Percentiles rank a stretch among this genome's conserved stretches.
phyloP scores from a whole-genome alignment of 1,140 invertebrate species.

The Euura lappo region DNA sequence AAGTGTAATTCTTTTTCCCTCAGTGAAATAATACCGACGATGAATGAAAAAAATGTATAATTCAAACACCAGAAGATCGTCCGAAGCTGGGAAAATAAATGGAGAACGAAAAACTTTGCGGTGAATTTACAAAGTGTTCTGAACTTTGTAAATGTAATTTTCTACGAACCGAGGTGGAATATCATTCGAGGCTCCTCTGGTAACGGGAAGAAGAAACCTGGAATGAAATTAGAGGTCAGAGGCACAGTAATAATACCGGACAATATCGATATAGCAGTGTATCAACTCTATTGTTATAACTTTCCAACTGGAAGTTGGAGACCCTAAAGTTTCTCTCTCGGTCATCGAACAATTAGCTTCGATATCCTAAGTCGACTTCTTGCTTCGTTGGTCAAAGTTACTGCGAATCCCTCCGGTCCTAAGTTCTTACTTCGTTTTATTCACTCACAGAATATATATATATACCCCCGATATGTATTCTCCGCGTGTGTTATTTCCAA shows the following conservation, averaged over 20 bases:
- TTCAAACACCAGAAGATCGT: too few relatives aligned
- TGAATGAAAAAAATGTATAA: too few relatives aligned
- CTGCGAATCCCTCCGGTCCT: neutral
- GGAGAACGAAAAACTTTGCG: too few relatives aligned
- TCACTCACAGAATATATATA: neutral
- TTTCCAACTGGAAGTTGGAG: neutral
- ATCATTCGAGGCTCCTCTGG: neutral
- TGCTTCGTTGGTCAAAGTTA: neutral
- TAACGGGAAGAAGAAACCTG: neutral
- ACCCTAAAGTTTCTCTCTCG: neutral
- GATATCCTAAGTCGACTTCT: neutral
- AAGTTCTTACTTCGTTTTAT: neutral
- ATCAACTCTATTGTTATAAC: neutral
- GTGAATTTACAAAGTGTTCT: neutral
- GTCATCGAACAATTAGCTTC: slow-evolving; percentile 3
- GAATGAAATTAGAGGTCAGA: too few relatives aligned
- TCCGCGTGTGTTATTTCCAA: neutral
- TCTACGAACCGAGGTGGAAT: neutral
- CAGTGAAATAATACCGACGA: too few relatives aligned
- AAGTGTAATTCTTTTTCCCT: too few relatives aligned
- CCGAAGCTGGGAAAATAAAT: too few relatives aligned
- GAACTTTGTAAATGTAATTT: neutral
- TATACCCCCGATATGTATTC: neutral
- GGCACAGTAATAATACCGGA: too few relatives aligned
- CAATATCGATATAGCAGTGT: neutral